phyloP scores from a whole-genome alignment of 2,888 invertebrate species.

The Crematogaster levior region DNA sequence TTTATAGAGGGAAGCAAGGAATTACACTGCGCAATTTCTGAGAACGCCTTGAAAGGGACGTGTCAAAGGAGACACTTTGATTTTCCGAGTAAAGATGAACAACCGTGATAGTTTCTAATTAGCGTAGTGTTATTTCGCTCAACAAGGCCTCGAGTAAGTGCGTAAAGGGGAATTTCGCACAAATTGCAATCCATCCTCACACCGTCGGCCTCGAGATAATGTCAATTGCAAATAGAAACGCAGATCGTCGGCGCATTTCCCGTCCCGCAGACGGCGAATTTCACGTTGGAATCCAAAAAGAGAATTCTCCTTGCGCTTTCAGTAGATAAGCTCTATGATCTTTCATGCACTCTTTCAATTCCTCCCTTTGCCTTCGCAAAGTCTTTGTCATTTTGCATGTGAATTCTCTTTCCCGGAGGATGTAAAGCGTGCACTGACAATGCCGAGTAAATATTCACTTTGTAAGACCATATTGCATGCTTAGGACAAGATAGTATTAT shows the following conservation, averaged over 20 bases:
- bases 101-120: constrained; percentile 10
- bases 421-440: constrained; percentile 64
- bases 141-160: constrained; percentile 32
- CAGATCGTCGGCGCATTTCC: constrained; percentile 42
- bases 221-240: constrained; percentile 39
- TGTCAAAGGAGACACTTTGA: background rate
- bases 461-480: constrained; percentile 50
- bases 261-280: constrained; percentile 49
- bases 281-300: constrained; percentile 45
- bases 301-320: constrained; percentile 61
- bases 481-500: background rate
- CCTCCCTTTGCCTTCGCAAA: constrained; percentile 69
- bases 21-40: background rate
- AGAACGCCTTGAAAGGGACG: background rate
- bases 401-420: constrained; percentile 44
- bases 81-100: background rate
- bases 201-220: constrained; percentile 44
- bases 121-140: background rate
- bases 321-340: constrained; percentile 64
- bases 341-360: constrained; percentile 70
- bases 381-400: constrained; percentile 62
- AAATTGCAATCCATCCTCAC: constrained; percentile 33
- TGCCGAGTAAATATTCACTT: constrained; percentile 71
- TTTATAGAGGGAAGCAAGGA: background rate
- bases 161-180: constrained; percentile 57